A percentile compares a stretch with the other conserved stretches of the same genome.
phyloP scores from a whole-genome alignment of 2,113 vertebrate species.

The Gallinago jamesoni region DNA sequence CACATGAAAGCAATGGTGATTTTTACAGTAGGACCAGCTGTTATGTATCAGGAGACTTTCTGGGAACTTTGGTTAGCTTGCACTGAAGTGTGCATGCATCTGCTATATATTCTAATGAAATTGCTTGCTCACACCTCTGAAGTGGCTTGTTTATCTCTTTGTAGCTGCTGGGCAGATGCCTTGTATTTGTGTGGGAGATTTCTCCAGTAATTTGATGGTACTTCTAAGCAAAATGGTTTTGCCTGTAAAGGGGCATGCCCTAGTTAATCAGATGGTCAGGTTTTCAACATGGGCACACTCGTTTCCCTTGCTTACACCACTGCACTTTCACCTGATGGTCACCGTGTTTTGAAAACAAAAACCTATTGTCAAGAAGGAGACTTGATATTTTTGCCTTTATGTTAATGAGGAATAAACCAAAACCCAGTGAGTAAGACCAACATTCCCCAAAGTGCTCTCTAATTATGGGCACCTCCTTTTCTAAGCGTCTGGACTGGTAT shows the following conservation, averaged over 20 bases:
- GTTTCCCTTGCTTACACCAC: not conserved
- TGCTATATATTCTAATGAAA: not conserved
- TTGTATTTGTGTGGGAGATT: not conserved
- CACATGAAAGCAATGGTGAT: not conserved
- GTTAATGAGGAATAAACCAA: not conserved
- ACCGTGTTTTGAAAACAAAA: not conserved
- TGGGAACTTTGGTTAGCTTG: not conserved
- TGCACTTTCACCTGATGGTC: not conserved
- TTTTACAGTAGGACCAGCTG: not conserved
- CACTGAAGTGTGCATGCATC: not conserved
- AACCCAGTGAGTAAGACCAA: not conserved
- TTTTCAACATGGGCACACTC: not conserved
- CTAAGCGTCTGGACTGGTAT: not conserved
- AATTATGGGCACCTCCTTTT: not conserved
- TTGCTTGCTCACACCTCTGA: not conserved
- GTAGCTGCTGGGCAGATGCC: not conserved
- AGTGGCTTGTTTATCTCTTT: slow-evolving; percentile 17
- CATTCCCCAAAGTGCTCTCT: not conserved
- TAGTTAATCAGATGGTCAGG: slow-evolving; percentile 2
- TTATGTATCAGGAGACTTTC: not conserved
- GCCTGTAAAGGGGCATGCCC: not conserved
- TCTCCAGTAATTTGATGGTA: not conserved
- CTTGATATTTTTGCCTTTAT: not conserved
- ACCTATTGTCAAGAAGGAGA: not conserved
- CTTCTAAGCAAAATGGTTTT: not conserved